Conservation (phyloP, 2,797 vertebrate genomes). For the Pyrocephalus nanus region DNA sequence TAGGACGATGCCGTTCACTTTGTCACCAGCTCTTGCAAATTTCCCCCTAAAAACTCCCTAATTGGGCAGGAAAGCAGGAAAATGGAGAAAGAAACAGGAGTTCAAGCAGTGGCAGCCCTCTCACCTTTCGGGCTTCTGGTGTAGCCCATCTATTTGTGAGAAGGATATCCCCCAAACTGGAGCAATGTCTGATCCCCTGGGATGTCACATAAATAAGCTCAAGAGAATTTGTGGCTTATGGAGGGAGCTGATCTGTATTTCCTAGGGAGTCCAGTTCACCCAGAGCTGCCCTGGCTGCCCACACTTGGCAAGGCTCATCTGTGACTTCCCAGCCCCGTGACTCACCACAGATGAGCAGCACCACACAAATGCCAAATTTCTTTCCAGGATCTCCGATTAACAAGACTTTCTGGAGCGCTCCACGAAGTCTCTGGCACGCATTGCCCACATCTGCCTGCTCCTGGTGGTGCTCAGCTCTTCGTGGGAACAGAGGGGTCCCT, state of each 20-base stretch:
- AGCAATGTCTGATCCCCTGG: not conserved
- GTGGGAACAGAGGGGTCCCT: not conserved
- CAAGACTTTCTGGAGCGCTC: not conserved
- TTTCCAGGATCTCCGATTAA: not conserved
- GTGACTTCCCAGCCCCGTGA: not conserved
- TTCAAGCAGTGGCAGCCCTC: not conserved
- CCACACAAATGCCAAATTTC: not conserved
- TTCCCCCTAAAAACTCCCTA: not conserved
- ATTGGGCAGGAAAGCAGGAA: not conserved
- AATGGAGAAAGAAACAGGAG: not conserved
- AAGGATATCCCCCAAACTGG: not conserved
- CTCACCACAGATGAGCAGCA: fast-evolving
- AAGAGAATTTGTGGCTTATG: not conserved
- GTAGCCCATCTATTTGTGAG: not conserved
- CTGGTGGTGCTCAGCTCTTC: not conserved
- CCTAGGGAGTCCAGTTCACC: not conserved
- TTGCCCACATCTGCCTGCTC: not conserved
- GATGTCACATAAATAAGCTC: not conserved
- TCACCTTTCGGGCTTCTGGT: not conserved
- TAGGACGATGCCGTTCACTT: not conserved
- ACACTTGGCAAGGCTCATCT: not conserved
- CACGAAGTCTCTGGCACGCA: not conserved
- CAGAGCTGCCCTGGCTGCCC: not conserved
- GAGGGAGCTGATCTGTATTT: not conserved
- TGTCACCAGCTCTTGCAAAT: not conserved